phyloP scores from a whole-genome alignment of 2,888 invertebrate species.

The Muschampia plurimacula region DNA sequence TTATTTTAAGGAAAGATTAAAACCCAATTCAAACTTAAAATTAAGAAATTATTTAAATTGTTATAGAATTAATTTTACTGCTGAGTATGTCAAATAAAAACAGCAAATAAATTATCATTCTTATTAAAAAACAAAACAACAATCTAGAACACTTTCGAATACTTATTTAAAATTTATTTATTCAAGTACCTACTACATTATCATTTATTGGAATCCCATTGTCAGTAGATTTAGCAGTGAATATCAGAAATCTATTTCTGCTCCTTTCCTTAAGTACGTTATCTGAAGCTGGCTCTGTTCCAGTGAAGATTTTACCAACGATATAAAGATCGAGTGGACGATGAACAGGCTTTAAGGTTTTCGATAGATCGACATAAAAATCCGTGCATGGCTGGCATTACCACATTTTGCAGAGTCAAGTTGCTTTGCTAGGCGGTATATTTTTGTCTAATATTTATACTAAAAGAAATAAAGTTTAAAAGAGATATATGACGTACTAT shows the following conservation, averaged over 20 bases:
- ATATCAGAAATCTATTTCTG: slow-evolving; percentile 24
- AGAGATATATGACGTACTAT: too few relatives aligned
- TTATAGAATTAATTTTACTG: too few relatives aligned
- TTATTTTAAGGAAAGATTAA: too few relatives aligned
- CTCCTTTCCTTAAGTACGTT: slow-evolving; percentile 19
- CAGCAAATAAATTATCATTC: too few relatives aligned
- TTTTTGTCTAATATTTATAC: background rate
- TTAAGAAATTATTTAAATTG: too few relatives aligned
- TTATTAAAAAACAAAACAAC: too few relatives aligned
- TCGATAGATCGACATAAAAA: slow-evolving; percentile 20
- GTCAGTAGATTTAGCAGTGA: slow-evolving; percentile 9
- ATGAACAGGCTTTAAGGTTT: slow-evolving; percentile 28
- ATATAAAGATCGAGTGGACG: slow-evolving; percentile 28
- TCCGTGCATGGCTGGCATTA: slow-evolving; percentile 27
- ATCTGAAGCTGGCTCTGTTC: slow-evolving; percentile 22
- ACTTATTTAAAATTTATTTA: background rate
- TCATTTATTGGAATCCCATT: slow-evolving; percentile 3
- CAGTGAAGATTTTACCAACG: slow-evolving; percentile 26
- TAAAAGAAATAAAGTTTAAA: background rate
- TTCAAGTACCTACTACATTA: background rate
- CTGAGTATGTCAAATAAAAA: too few relatives aligned
- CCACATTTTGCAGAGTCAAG: slow-evolving; percentile 9
- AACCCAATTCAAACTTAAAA: too few relatives aligned
- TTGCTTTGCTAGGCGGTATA: background rate
- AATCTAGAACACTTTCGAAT: too few relatives aligned